Percentiles rank a stretch among this genome's conserved stretches.
These are phyloP conservation scores for Eolophus roseicapilla DNA, from an alignment of 2,113 vertebrate genomes.

Conservation along the genomic window DNA sequence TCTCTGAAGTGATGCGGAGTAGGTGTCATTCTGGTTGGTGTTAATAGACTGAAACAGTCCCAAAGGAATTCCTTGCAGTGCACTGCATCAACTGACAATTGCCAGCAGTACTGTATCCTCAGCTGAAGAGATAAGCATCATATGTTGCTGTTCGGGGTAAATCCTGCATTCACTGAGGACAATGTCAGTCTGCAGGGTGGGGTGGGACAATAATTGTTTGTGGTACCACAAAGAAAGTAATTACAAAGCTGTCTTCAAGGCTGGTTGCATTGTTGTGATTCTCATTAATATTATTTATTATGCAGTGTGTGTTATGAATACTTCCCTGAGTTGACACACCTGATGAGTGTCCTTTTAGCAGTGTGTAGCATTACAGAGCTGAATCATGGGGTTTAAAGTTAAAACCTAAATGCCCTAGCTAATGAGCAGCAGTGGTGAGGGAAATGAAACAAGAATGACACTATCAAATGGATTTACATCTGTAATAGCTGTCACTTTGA, in stretches of 20 bases:
- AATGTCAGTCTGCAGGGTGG: neutral
- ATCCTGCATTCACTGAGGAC: neutral
- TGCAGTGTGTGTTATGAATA: neutral
- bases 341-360: neutral
- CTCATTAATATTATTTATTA: neutral
- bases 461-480: neutral
- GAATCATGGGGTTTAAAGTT: neutral
- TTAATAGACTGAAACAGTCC: neutral
- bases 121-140: neutral
- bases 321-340: neutral
- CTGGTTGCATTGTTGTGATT: neutral
- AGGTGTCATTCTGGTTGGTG: neutral
- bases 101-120: neutral
- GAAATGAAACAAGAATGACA: neutral
- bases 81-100: neutral
- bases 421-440: neutral
- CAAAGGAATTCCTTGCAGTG: neutral
- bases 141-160: neutral
- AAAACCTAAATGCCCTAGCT: neutral
- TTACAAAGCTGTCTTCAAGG: neutral
- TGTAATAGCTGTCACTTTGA: slow-evolving; percentile 4
- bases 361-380: neutral
- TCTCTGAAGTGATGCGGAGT: neutral
- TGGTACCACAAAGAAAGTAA: neutral
- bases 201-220: neutral